Evolutionary conservation across 2,797 vertebrate genomes (phyloP).

Genomic region (Arremon brunneinucha): DNA sequence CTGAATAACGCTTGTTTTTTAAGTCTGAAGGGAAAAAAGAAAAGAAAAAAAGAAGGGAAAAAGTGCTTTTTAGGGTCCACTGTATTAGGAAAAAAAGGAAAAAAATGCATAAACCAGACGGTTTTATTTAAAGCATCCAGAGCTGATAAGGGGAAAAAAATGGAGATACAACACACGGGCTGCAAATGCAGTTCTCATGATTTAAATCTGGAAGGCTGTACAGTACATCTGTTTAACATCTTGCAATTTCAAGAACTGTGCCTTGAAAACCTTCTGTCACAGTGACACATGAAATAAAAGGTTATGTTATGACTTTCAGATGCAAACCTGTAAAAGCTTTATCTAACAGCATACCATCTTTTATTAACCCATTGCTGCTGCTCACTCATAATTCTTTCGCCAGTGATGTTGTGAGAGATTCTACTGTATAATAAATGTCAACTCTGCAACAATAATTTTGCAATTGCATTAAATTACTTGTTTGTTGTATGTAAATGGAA

Average conservation of each 20-base stretch:
- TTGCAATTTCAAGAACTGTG: constrained; percentile 72
- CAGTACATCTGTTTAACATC: constrained; percentile 78
- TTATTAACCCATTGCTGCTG: constrained; percentile 67
- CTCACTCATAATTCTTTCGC: constrained; percentile 26
- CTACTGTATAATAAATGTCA: neutral
- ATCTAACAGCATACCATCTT: constrained; percentile 58
- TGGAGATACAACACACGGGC: constrained; percentile 44
- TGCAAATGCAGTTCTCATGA: constrained; percentile 69
- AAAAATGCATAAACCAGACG: neutral
- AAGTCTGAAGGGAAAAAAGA: neutral
- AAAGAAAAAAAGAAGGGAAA: neutral
- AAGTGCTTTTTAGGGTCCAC: constrained; percentile 19
- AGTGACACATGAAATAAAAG: constrained; percentile 73
- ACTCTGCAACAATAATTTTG: constrained; percentile 12
- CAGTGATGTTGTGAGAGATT: neutral
- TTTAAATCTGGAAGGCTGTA: constrained; percentile 68
- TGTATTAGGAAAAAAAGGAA: neutral
- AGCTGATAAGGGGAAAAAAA: constrained; percentile 65
- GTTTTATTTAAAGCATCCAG: constrained; percentile 42
- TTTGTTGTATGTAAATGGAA: neutral
- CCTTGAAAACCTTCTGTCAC: constrained; percentile 72
- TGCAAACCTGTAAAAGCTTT: constrained; percentile 73
- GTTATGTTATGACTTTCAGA: constrained; percentile 78
- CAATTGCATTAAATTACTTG: neutral
- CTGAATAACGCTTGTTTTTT: neutral